Evolutionary conservation across 2,888 invertebrate species (phyloP).

Genomic region (Machimus atricapillus): DNA sequence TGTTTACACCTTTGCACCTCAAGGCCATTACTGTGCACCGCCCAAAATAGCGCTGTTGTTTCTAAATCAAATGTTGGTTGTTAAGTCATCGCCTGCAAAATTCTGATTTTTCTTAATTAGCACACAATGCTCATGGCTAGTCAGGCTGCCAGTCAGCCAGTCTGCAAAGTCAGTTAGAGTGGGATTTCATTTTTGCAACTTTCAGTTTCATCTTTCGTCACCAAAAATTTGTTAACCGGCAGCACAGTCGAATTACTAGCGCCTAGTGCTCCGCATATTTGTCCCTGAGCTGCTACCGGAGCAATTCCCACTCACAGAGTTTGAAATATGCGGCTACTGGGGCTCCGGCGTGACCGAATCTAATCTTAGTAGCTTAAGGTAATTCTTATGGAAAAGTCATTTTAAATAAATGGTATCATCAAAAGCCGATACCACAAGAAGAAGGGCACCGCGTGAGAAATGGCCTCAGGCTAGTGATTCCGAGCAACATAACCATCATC

Average conservation of each 20-base stretch:
- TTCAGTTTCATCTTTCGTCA: conserved; percentile 17
- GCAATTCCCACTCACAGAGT: not conserved
- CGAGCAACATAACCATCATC: not conserved
- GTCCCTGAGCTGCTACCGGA: not conserved
- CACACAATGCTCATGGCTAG: not conserved
- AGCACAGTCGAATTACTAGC: not conserved
- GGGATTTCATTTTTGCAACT: not conserved
- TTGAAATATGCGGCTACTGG: not conserved
- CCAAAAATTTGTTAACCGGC: conserved; percentile 2
- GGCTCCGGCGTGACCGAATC: not conserved
- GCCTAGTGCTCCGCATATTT: not conserved
- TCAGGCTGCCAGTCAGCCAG: not conserved
- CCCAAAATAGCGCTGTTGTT: not conserved
- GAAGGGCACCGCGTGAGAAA: not conserved
- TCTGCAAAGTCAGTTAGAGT: not conserved
- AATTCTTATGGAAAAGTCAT: not conserved
- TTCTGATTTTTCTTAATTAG: conserved; percentile 14
- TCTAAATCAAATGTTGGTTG: not conserved
- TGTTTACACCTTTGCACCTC: not conserved
- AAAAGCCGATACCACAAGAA: not conserved
- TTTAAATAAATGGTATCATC: not conserved
- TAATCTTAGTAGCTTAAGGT: not conserved
- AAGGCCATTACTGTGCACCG: not conserved
- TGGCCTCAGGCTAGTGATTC: not conserved
- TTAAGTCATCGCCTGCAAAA: not conserved